Percentiles rank a stretch among this genome's conserved stretches.
These are phyloP conservation scores for Helleia helle DNA, from an alignment of 2,888 invertebrate species.

Conservation along the genomic window DNA sequence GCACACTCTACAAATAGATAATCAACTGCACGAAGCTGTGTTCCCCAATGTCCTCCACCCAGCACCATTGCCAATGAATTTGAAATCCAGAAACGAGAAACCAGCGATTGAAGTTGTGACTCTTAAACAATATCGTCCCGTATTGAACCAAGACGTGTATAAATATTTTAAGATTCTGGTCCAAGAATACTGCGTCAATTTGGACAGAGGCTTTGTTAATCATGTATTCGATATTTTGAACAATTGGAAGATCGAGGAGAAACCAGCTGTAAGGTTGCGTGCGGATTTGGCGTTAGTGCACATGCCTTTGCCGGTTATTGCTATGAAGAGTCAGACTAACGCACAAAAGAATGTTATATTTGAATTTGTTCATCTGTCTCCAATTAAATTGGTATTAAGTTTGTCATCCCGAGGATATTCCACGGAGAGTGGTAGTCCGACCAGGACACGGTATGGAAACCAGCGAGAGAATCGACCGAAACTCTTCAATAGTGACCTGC, in stretches of 20 bases:
- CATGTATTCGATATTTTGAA: slow-evolving; percentile 77
- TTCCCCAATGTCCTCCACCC: slow-evolving; percentile 80
- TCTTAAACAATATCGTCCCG: slow-evolving; percentile 65
- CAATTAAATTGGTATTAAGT: slow-evolving; percentile 76
- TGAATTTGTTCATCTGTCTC: slow-evolving; percentile 75
- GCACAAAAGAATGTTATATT: slow-evolving; percentile 58
- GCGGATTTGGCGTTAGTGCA: slow-evolving; percentile 74
- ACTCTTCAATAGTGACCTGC: slow-evolving; percentile 71
- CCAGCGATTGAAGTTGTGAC: slow-evolving; percentile 76
- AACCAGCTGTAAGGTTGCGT: slow-evolving; percentile 71
- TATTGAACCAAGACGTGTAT: slow-evolving; percentile 71
- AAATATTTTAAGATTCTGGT: slow-evolving; percentile 77
- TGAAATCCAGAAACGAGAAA: slow-evolving; percentile 40
- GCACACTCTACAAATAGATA: slow-evolving; percentile 82
- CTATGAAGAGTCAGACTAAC: slow-evolving; percentile 49
- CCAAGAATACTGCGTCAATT: slow-evolving; percentile 78
- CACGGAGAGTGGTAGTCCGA: slow-evolving; percentile 43
- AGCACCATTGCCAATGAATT: slow-evolving; percentile 67
- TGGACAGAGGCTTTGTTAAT: slow-evolving; percentile 79
- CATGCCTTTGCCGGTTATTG: slow-evolving; percentile 67
- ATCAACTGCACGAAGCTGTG: slow-evolving; percentile 80
- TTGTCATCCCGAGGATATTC: slow-evolving; percentile 66
- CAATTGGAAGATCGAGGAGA: slow-evolving; percentile 73
- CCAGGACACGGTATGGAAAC: slow-evolving; percentile 36
- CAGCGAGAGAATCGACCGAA: slow-evolving; percentile 61